Conservation (phyloP, 2,888 invertebrate species). For the Eurois occulta region DNA sequence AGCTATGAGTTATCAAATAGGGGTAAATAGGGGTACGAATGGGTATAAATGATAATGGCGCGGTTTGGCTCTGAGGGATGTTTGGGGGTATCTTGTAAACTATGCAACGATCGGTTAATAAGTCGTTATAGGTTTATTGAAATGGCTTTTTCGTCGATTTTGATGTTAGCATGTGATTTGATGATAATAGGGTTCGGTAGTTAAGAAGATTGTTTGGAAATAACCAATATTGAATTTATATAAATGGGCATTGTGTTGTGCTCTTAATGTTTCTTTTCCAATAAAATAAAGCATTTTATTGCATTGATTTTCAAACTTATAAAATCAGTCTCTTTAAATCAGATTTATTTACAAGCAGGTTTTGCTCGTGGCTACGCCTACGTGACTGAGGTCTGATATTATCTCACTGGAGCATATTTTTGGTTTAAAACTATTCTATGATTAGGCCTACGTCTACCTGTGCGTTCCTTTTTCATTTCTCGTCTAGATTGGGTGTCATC, state of each 20-base stretch:
- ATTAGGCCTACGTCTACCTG: neutral
- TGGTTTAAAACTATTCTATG: neutral
- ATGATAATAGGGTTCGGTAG: neutral
- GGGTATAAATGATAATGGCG: slow-evolving; percentile 59
- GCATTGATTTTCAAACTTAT: neutral
- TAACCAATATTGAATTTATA: neutral
- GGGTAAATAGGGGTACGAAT: slow-evolving; percentile 61
- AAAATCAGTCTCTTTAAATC: neutral
- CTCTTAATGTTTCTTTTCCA: neutral
- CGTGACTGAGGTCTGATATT: neutral
- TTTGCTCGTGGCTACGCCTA: neutral
- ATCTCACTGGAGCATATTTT: neutral
- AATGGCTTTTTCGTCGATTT: neutral
- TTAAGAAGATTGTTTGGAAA: neutral
- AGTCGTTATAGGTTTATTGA: slow-evolving; percentile 11
- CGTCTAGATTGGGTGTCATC: neutral
- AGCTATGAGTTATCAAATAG: slow-evolving; percentile 62
- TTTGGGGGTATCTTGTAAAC: slow-evolving; percentile 36
- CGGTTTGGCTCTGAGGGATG: slow-evolving; percentile 49
- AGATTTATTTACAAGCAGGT: neutral
- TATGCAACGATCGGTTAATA: slow-evolving; percentile 41
- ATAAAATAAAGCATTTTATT: neutral
- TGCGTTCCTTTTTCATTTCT: neutral
- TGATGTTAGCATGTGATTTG: neutral
- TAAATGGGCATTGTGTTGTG: neutral